A percentile compares a stretch with the other conserved stretches of the same genome.
These are phyloP conservation scores for Bicyclus anynana DNA, from an alignment of 1,140 invertebrate species.

Conservation along the genomic window DNA sequence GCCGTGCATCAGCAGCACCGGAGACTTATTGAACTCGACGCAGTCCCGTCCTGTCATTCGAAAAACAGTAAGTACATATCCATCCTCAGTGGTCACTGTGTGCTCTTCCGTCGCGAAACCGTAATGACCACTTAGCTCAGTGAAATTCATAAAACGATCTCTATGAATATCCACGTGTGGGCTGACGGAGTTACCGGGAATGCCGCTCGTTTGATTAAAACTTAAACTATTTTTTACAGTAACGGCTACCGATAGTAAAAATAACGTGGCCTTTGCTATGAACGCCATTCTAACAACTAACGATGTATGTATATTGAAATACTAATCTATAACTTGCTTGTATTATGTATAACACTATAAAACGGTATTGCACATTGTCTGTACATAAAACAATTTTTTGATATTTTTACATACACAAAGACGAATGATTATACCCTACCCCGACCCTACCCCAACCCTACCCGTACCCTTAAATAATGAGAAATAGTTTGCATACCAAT, in stretches of 20 bases:
- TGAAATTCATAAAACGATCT: constrained; percentile 40
- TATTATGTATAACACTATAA: too few relatives aligned
- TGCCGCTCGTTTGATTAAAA: too few relatives aligned
- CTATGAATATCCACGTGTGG: constrained; percentile 24
- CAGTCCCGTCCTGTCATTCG: constrained; percentile 54
- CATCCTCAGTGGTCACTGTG: constrained; percentile 66
- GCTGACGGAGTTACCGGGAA: constrained; percentile 28
- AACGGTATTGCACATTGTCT: too few relatives aligned
- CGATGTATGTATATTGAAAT: background rate
- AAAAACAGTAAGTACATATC: constrained; percentile 72
- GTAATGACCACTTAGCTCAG: constrained; percentile 30
- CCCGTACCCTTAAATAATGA: too few relatives aligned
- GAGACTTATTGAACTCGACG: constrained; percentile 20
- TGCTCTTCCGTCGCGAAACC: constrained; percentile 47
- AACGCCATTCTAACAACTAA: constrained; percentile 45
- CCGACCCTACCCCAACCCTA: too few relatives aligned
- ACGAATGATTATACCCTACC: too few relatives aligned
- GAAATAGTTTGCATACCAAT: too few relatives aligned
- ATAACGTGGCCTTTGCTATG: constrained; percentile 34
- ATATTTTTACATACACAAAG: too few relatives aligned
- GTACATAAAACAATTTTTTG: too few relatives aligned
- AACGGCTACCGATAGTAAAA: constrained; percentile 24
- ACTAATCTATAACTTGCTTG: background rate
- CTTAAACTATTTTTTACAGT: too few relatives aligned
- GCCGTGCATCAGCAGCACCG: constrained; percentile 79